Evolutionary conservation across 2,888 invertebrate species (phyloP).

Genomic region (Eustalomyia histrio): DNA sequence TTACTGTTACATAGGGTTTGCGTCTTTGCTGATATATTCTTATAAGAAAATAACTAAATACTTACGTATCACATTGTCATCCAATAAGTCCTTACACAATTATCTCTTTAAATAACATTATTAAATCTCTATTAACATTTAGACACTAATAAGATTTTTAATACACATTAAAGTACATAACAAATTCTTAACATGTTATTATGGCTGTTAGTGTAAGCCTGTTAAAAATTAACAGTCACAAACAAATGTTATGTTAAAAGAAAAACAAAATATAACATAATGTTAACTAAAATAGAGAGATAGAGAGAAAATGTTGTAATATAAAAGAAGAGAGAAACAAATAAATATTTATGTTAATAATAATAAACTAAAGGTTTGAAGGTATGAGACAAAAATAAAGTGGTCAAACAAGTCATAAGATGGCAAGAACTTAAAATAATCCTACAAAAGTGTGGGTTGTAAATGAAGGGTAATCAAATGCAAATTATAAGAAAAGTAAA

Average conservation of each 20-base stretch:
- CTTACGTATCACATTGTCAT: conserved; percentile 9
- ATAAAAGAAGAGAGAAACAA: neutral
- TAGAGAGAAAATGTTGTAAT: neutral
- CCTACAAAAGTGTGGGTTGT: neutral
- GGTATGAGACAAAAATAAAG: neutral
- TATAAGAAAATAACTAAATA: neutral
- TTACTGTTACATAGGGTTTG: too few relatives aligned
- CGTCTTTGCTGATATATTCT: conserved; percentile 14
- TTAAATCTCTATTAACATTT: conserved; percentile 16
- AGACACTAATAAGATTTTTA: neutral
- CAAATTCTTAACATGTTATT: neutral
- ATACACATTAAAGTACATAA: neutral
- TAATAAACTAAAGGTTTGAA: neutral
- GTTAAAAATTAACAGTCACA: neutral
- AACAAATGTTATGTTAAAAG: neutral
- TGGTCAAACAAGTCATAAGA: neutral
- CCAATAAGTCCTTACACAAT: conserved; percentile 21
- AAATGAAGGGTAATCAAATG: neutral
- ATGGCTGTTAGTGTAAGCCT: neutral
- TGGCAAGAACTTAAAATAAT: neutral
- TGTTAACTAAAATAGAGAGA: neutral
- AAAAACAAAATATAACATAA: neutral
- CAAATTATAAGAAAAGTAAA: neutral
- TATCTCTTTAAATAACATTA: conserved; percentile 33
- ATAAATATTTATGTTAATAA: neutral